phyloP scores from a whole-genome alignment of 2,888 invertebrate genomes.

The Antheraea assamensis region DNA sequence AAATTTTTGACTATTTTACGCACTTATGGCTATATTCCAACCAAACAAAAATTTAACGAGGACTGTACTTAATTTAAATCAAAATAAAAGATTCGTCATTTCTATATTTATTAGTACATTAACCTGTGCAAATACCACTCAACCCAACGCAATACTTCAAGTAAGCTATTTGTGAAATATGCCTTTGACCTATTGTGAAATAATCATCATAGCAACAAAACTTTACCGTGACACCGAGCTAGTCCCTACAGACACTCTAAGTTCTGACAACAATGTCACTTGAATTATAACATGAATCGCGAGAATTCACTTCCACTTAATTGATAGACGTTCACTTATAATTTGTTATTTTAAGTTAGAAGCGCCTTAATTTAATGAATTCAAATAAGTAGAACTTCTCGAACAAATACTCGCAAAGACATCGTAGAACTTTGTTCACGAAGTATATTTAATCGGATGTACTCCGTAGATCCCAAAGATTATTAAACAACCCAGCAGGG shows the following conservation, averaged over 20 bases:
- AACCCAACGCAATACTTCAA: too few relatives aligned
- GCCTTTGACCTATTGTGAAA: too few relatives aligned
- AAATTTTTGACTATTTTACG: too few relatives aligned
- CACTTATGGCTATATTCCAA: too few relatives aligned
- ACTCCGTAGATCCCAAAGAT: neutral
- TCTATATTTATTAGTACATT: too few relatives aligned
- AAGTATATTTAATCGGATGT: slow-evolving; percentile 5
- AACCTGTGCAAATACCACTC: too few relatives aligned
- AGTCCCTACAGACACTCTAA: neutral
- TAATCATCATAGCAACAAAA: neutral
- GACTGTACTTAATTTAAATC: too few relatives aligned
- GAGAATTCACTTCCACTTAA: neutral
- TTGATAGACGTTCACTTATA: neutral
- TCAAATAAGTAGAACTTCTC: neutral
- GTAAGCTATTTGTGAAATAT: too few relatives aligned
- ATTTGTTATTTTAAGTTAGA: neutral
- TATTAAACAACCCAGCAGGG: neutral
- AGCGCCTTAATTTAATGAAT: slow-evolving; percentile 2
- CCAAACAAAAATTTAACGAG: too few relatives aligned
- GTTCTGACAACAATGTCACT: neutral
- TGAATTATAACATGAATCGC: neutral
- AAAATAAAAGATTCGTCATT: too few relatives aligned
- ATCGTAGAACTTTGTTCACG: neutral
- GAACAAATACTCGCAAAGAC: slow-evolving; percentile 5
- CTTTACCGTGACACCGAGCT: neutral